Conservation (phyloP, 2,888 invertebrate genomes). For the Lathronympha strigana region DNA sequence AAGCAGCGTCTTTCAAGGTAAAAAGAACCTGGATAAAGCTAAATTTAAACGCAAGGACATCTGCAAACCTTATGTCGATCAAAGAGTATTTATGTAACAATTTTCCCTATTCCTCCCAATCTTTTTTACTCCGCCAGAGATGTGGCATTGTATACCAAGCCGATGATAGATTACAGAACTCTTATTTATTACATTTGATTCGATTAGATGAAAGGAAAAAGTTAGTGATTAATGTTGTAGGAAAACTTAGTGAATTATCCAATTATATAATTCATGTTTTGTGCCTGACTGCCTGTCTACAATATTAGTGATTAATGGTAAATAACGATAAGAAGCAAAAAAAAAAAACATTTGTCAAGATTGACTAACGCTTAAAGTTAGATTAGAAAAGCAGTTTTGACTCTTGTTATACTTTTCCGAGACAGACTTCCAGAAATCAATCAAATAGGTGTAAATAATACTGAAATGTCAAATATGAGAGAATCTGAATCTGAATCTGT, state of each 20-base stretch:
- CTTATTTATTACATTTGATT: constrained; percentile 16
- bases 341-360: no score
- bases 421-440: no score
- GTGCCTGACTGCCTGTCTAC: background rate
- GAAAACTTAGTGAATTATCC: constrained; percentile 8
- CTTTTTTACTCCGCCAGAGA: background rate
- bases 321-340: background rate
- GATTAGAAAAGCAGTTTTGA: no score
- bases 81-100: background rate
- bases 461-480: no score
- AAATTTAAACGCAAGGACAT: constrained; percentile 13
- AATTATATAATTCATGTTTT: constrained; percentile 3
- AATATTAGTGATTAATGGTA: background rate
- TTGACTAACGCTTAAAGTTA: no score
- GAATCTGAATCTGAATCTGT: no score
- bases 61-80: background rate
- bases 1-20: background rate
- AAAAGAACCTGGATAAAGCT: background rate
- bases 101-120: background rate
- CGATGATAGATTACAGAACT: constrained; percentile 16
- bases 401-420: no score
- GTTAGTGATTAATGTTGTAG: constrained; percentile 17
- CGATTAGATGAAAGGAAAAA: constrained; percentile 13
- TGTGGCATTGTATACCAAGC: background rate
- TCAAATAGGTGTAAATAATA: no score